These are phyloP conservation scores for Oscheius onirici DNA, from an alignment of 2,888 invertebrate species.

Conservation along the genomic window DNA sequence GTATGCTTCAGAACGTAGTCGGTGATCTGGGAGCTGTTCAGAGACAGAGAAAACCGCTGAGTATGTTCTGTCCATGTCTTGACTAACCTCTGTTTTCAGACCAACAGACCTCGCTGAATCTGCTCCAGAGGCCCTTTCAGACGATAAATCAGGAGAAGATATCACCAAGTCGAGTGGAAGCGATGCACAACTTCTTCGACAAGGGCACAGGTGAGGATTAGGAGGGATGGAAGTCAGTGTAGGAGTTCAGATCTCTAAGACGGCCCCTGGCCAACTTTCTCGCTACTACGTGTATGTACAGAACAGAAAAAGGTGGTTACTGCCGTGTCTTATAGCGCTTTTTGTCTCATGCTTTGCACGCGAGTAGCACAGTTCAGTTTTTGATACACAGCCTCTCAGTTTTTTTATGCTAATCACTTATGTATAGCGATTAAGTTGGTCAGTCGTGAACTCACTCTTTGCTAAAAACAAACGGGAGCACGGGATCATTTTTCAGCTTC, in stretches of 20 bases:
- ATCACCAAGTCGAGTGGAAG: conserved; percentile 67
- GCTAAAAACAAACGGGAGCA: no score
- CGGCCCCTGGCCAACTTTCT: conserved; percentile 11
- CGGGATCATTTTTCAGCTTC: not conserved
- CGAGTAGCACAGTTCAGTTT: not conserved
- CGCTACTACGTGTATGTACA: conserved; percentile 27
- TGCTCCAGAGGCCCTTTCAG: conserved; percentile 46
- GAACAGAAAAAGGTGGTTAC: conserved; percentile 16
- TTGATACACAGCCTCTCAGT: not conserved
- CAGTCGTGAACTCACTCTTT: not conserved
- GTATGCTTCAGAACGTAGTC: conserved; percentile 56
- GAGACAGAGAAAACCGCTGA: conserved; percentile 10
- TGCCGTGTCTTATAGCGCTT: not conserved
- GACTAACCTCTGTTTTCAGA: conserved; percentile 4
- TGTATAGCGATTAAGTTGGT: conserved; percentile 25
- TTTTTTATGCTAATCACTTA: conserved; percentile 14
- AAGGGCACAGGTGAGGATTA: conserved; percentile 35
- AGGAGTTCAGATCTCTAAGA: conserved; percentile 24
- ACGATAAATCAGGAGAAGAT: conserved; percentile 64
- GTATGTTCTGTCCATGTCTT: not conserved
- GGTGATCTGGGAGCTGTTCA: conserved; percentile 45
- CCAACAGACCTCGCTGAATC: conserved; percentile 6
- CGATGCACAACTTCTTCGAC: conserved; percentile 70
- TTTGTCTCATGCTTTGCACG: conserved; percentile 20
- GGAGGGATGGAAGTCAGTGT: not conserved